Percentiles rank a stretch among this genome's conserved stretches.
Conservation (phyloP, 2,113 vertebrate species). For the Ptychochromis oligacanthus region DNA sequence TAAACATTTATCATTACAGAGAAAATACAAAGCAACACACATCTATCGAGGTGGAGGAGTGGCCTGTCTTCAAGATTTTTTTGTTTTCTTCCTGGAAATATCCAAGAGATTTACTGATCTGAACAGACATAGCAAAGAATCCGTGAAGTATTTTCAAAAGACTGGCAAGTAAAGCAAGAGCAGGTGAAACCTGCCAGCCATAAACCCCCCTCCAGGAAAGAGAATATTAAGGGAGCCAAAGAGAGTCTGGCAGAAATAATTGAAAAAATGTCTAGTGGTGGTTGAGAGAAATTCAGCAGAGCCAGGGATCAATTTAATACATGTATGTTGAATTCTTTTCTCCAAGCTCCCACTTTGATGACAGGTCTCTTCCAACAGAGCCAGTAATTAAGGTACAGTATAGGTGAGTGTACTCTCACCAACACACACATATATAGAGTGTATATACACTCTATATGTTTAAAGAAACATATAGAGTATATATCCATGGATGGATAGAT, state of each 20-base stretch:
- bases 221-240: slow-evolving; percentile 18
- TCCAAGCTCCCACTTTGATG: neutral
- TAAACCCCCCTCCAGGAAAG: slow-evolving; percentile 9
- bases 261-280: neutral
- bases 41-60: neutral
- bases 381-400: no score
- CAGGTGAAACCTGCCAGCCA: slow-evolving; percentile 7
- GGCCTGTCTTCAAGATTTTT: neutral
- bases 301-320: neutral
- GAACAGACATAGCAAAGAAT: neutral
- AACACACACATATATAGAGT: no score
- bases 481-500: neutral
- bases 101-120: neutral
- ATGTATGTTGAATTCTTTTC: neutral
- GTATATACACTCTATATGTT: no score
- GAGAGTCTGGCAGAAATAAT: neutral
- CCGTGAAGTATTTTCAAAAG: neutral
- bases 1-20: neutral
- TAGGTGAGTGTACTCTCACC: no score
- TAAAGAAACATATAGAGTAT: neutral
- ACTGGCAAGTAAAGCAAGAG: neutral
- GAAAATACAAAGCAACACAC: neutral
- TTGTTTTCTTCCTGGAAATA: neutral
- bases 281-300: neutral
- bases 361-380: neutral